Conservation (phyloP, 2,888 invertebrate genomes). For the Heteromurus nitidus region DNA sequence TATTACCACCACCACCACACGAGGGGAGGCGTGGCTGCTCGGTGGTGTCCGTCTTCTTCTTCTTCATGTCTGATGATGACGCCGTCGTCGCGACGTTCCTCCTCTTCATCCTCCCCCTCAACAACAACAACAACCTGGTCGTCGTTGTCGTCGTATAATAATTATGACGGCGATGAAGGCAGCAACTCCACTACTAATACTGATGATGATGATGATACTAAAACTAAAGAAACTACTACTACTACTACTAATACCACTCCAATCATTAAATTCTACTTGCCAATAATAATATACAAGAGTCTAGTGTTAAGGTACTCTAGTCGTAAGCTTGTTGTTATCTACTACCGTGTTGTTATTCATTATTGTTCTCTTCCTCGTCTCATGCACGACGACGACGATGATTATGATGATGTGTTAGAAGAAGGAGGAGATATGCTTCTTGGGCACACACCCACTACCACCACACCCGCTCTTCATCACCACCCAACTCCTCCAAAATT, state of each 20-base stretch:
- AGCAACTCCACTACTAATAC: too few relatives aligned
- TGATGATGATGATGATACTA: not conserved
- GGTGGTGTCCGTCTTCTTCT: too few relatives aligned
- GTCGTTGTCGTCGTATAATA: not conserved
- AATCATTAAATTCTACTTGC: too few relatives aligned
- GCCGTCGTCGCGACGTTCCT: too few relatives aligned
- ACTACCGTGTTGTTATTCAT: constrained; percentile 9
- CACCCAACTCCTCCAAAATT: not conserved
- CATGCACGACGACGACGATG: constrained; percentile 7
- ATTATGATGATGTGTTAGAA: not conserved
- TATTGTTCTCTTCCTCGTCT: too few relatives aligned
- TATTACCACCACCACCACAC: too few relatives aligned
- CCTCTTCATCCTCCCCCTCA: too few relatives aligned
- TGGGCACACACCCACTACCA: not conserved
- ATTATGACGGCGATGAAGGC: not conserved
- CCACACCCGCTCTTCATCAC: not conserved
- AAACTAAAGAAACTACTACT: too few relatives aligned
- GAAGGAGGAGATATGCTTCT: not conserved
- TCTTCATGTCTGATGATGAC: not conserved
- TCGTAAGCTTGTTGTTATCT: constrained; percentile 15
- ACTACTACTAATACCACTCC: too few relatives aligned
- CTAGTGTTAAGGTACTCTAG: too few relatives aligned
- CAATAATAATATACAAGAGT: too few relatives aligned
- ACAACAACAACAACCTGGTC: not conserved
- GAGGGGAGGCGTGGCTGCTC: too few relatives aligned